Evolutionary conservation across 2,797 vertebrate genomes (phyloP).

Genomic region (Tolypeutes matacus): DNA sequence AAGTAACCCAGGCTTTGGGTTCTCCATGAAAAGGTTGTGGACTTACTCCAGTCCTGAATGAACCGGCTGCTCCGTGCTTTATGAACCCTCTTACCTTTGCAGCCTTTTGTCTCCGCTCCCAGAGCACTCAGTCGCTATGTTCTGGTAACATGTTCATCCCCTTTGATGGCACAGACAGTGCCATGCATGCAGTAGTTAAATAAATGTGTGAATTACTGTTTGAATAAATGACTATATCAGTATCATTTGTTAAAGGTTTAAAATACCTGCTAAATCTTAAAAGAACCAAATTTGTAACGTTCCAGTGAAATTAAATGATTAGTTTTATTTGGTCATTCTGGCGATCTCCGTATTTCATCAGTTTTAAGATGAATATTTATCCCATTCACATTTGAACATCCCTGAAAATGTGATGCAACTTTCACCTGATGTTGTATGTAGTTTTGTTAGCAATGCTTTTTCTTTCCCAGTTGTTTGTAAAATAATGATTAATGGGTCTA

Average conservation of each 20-base stretch:
- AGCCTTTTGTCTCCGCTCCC: neutral
- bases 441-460: neutral
- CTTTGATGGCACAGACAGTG: neutral
- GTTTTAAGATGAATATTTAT: neutral
- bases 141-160: neutral
- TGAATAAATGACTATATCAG: neutral
- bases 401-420: neutral
- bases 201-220: neutral
- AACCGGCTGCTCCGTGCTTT: neutral
- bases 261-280: neutral
- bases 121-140: neutral
- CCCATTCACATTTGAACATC: slow-evolving; percentile 6
- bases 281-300: slow-evolving; percentile 23
- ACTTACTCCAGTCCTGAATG: neutral
- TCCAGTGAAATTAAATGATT: neutral
- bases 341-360: neutral
- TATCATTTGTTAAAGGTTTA: slow-evolving; percentile 8
- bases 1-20: neutral
- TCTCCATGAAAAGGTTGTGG: neutral
- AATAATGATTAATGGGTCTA: neutral
- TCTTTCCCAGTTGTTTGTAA: neutral
- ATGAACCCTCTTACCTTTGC: neutral
- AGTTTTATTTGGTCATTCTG: neutral
- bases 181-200: neutral
- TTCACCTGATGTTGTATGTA: neutral